A percentile compares a stretch with the other conserved stretches of the same genome.
phyloP scores from a whole-genome alignment of 92 coral and sea anemone genomes.

The Palythoa grandiflora region DNA sequence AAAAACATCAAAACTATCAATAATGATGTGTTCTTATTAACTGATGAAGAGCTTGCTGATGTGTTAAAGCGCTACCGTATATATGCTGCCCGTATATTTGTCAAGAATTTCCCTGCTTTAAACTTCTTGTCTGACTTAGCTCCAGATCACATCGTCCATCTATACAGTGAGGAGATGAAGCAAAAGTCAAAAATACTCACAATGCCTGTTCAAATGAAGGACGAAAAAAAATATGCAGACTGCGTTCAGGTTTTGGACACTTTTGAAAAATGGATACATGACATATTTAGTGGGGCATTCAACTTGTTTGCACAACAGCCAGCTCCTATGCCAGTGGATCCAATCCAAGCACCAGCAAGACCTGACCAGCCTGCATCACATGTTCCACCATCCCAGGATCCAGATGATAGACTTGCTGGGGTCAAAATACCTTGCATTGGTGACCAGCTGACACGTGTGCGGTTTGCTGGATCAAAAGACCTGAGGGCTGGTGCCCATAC shows the following conservation, averaged over 20 bases:
- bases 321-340: conserved; percentile 6
- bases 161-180: conserved; percentile 46
- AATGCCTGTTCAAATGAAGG: conserved; percentile 52
- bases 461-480: conserved; percentile 48
- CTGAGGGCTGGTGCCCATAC: conserved; percentile 56
- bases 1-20: conserved; percentile 29
- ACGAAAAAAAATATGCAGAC: conserved; percentile 51
- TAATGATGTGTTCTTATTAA: conserved; percentile 27
- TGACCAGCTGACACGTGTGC: conserved; percentile 48
- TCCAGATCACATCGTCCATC: conserved; percentile 45
- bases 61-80: conserved; percentile 48
- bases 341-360: conserved; percentile 31
- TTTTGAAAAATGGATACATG: conserved; percentile 51
- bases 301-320: conserved; percentile 3
- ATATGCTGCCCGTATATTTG: conserved; percentile 52
- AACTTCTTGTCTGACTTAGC: conserved; percentile 25
- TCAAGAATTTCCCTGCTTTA: conserved; percentile 31
- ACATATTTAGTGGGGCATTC: conserved; percentile 35
- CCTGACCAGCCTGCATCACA: conserved; percentile 60
- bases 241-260: conserved; percentile 51
- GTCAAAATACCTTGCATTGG: conserved; percentile 56
- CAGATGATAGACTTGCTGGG: conserved; percentile 55
- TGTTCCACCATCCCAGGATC: conserved; percentile 46
- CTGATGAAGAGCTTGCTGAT: conserved; percentile 53
- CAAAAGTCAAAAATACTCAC: conserved; percentile 28